Base-by-base conservation (phyloP, 2,113 vertebrate species). In the Archilochus colubris region DNA sequence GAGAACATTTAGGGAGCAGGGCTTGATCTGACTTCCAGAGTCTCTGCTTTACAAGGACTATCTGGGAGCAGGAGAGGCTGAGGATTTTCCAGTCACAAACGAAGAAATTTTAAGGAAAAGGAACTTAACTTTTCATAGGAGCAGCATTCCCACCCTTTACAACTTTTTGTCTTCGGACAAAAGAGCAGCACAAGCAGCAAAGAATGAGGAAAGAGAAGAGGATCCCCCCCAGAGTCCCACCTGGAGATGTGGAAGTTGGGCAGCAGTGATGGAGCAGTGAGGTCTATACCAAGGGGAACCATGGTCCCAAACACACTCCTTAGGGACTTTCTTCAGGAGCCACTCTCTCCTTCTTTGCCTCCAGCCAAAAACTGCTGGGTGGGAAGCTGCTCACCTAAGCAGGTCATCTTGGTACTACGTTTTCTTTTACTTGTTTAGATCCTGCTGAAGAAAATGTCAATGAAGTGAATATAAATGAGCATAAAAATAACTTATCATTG, bases 381-480 rank as follows among this genome's bases (percentile, higher is more conserved):
- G 28, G 43, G 50, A 87, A 83, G 25, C 50, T 0, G 0, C 22
- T 73, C 28, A 25, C 55, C 36, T 75, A 50, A 66, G 63, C 53
- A 63, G 62, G 55, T n/a, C 46, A 48, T 79, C 62, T 50, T 66
- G 46, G 30, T n/a, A 70, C 20, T 23, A 30, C 73, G 3, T 46
- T 78, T 88, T 69, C 51, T 89, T 88, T 61, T 64, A 36, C 57
- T 81, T 88, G 54, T 91, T 94, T 88, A 75, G 59, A 88, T 69
- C 57, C 40, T 72, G 27, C 48, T 86, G 81, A 90, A 84, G 54
- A 81, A 93, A 84, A 73, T 73, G 87, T 69, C 84, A 93, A 44
- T 89, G 50, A 91, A 91, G 57, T 62, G 91, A 88, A 78, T 95
- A n/a, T 78, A 86, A 93, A 91, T 81, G 80, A 95, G 82, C 24